Percentiles rank a stretch among this genome's conserved stretches.
Evolutionary conservation across 2,797 vertebrate genomes (phyloP).

Genomic region (Perodicticus potto): DNA sequence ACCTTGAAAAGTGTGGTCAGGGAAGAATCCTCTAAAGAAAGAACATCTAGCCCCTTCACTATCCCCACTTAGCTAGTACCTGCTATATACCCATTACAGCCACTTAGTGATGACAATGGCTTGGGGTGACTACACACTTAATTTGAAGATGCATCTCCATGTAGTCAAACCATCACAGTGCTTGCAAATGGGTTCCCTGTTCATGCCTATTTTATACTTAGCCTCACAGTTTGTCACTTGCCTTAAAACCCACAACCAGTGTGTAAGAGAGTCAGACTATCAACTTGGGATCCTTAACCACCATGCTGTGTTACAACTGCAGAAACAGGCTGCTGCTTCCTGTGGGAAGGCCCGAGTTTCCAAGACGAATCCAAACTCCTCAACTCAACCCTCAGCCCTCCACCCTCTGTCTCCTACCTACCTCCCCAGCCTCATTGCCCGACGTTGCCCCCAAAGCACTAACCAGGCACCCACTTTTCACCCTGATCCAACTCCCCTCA

Average conservation of each 20-base stretch:
- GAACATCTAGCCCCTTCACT: neutral
- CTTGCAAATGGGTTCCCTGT: neutral
- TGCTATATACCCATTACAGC: neutral
- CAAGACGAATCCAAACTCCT: neutral
- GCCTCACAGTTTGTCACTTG: neutral
- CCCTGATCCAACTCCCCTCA: neutral
- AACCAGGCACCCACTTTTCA: neutral
- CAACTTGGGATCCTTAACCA: neutral
- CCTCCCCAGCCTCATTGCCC: neutral
- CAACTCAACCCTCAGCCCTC: neutral
- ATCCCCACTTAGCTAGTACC: neutral
- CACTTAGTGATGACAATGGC: neutral
- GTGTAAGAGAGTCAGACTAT: neutral
- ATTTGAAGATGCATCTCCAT: neutral
- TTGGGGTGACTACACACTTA: neutral
- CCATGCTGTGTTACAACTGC: rapidly evolving
- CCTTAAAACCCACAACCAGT: neutral
- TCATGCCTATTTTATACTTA: neutral
- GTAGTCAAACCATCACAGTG: neutral
- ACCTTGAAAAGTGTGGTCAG: neutral
- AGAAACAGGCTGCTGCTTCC: neutral
- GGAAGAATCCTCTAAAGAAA: neutral
- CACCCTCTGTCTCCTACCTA: rapidly evolving
- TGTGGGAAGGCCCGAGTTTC: neutral
- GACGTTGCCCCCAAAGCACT: neutral